Evolutionary conservation across 1,140 invertebrate species (phyloP), one percentile per base, ranked within the genome.

Genomic region (Agrilus planipennis): DNA sequence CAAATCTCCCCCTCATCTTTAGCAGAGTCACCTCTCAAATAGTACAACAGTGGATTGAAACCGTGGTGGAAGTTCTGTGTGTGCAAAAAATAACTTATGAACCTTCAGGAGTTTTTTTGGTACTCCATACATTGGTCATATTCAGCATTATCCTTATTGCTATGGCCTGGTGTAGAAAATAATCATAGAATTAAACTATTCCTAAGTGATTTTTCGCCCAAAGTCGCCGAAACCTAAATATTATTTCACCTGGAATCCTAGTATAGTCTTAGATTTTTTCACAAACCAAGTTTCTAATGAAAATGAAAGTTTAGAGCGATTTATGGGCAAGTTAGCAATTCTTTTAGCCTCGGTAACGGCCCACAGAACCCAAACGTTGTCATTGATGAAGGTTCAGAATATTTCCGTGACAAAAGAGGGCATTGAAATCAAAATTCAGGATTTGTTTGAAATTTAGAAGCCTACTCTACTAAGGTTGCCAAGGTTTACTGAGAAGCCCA

Each of bases 21-120:
- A 3, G 32, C 53, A 10, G 18, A 45, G 7, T 49, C 46, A 10
- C 55, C 57, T 1, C 22, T 52, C 5, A 53, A 52, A 31, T 55
- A 60, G 45, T 62, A 62, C 38, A 37, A 54, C 22, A 19, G 21
- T 10, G 14, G 21, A 10, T 39, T 37, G 7, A 19, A 28, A 12
- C n/a, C 18, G 12, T 43, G 44, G 44, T 45, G 44, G 39, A 7
- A 17, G 6, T 45, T 42, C 22, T 45, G 39, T 36, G 16, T 40
- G 9, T 31, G 20, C 22, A 35, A 28, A 17, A 45, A 36, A 9
- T 16, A 32, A 32, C 14, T 7, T 9, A 9, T 7, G 15, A 16
- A 14, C 31, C 15, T 32, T 14, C 10, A 9, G 9, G 6, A 15
- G 31, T 11, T 7, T 16, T 9, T 9, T 32, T 32, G 14, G 14